Percentiles rank a stretch among this genome's conserved stretches.
These are phyloP conservation scores for Liasis olivaceus DNA, from an alignment of 2,797 vertebrate species.

Conservation along the genomic window DNA sequence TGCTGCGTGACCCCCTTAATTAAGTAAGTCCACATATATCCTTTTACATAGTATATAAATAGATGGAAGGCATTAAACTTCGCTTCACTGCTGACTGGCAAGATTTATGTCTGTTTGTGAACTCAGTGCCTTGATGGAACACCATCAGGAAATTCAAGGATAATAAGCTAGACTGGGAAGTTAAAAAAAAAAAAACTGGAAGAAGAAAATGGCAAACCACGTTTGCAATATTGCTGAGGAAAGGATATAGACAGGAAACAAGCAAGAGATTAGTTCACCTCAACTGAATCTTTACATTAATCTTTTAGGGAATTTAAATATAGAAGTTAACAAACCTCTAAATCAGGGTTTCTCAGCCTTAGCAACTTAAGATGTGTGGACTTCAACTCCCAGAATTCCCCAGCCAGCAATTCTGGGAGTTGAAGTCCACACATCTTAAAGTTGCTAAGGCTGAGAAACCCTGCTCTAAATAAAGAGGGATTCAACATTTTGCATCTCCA, in stretches of 20 bases:
- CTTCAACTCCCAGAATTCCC: no score
- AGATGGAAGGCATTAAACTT: not conserved
- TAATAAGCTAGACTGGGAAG: not conserved
- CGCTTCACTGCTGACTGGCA: not conserved
- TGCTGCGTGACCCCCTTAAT: not conserved
- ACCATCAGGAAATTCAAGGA: not conserved
- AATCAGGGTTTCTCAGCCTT: no score
- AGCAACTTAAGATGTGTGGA: no score
- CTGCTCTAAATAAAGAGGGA: not conserved
- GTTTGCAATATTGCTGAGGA: not conserved
- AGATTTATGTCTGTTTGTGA: not conserved
- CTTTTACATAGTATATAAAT: not conserved
- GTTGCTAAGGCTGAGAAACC: no score
- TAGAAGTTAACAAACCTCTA: not conserved
- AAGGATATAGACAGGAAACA: not conserved
- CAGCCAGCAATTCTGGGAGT: no score
- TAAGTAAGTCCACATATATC: not conserved
- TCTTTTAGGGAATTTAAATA: not conserved
- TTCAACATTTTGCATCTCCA: not conserved
- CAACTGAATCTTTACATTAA: not conserved
- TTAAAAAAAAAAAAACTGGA: not conserved
- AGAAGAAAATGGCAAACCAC: not conserved
- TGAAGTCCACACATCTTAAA: no score
- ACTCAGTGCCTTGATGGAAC: not conserved
- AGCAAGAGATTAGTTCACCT: not conserved